These are phyloP conservation scores for Brachyrhaphis roseni DNA, from an alignment of 2,797 vertebrate genomes.

Conservation along the genomic window DNA sequence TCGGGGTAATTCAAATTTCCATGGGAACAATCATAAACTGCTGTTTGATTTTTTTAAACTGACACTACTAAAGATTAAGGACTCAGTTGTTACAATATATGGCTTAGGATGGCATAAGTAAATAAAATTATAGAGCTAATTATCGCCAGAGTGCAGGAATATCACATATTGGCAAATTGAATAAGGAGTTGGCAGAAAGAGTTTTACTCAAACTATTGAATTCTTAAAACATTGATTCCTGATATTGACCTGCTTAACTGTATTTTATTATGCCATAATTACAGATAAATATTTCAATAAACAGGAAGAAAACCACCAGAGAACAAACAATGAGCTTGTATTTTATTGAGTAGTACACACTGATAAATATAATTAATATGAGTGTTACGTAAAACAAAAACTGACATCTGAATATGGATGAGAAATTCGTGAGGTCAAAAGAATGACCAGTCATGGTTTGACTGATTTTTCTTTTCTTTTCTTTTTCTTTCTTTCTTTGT, in stretches of 20 bases:
- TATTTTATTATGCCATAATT: constrained; percentile 34
- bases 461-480: constrained; percentile 1
- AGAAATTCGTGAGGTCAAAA: constrained; percentile 46
- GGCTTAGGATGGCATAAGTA: constrained; percentile 6
- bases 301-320: constrained; percentile 21
- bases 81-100: constrained; percentile 20
- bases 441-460: constrained; percentile 43
- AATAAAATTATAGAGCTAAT: constrained; percentile 10
- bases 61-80: constrained; percentile 1
- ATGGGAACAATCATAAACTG: constrained; percentile 45
- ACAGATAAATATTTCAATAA: constrained; percentile 29
- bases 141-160: constrained; percentile 7
- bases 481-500: constrained; percentile 6
- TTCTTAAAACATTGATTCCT: constrained; percentile 10
- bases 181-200: background rate
- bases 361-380: constrained; percentile 22
- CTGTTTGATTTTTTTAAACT: constrained; percentile 33
- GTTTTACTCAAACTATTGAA: background rate
- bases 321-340: constrained; percentile 50
- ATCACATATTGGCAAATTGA: constrained; percentile 6
- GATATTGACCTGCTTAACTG: constrained; percentile 16
- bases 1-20: constrained; percentile 48
- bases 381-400: constrained; percentile 43
- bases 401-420: constrained; percentile 52
- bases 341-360: constrained; percentile 31